Base-by-base conservation (phyloP, 2,113 vertebrate species). In the Aegypius monachus region DNA sequence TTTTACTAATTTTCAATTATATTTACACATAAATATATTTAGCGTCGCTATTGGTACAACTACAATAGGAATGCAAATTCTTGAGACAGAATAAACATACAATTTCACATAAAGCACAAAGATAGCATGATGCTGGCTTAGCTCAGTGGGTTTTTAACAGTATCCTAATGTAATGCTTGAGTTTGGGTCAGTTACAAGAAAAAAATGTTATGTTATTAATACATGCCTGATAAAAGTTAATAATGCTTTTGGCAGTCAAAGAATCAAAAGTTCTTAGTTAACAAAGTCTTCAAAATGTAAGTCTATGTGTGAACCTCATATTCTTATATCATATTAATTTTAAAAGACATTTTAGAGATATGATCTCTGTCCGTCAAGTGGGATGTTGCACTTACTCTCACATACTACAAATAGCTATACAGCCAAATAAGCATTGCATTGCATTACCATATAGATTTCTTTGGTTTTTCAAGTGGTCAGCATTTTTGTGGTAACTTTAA, bases 381-480 rank as follows among this genome's bases (percentile, higher is more conserved):
- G 38, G 36, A 53, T 42, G 20, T 42, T 91, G 45, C n/a, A 23
- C 47, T 47, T 82, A 32, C 7, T 85, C 16, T 77, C 58, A 65
- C 32, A 36, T 65, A 13, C 22, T 68, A 31, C 61, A 50, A 34
- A 52, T 27, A 91, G 7, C 53, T 78, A 26, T 45, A 59, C 29
- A 80, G 36, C 2, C 43, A 95, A 91, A 90, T 81, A 91, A 90
- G 65, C n/a, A 81, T 50, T 18, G 23, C 20, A 36, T 82, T 84
- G 53, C 47, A 88, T 87, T 94, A 75, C 65, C 22, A 59, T 89
- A 45, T 61, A 70, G 85, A 95, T 96, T 90, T 95, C 40, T 96
- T 88, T 91, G 47, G 12, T 9, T 97, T 98, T 97, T 83, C 75
- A 95, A 97, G 65, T 75, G 59, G 53, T 95, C 88, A 97, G 70